Evolutionary conservation across 2,888 invertebrate species (phyloP), one percentile per base, ranked within the genome.

Genomic region (Ochlodes sylvanus): DNA sequence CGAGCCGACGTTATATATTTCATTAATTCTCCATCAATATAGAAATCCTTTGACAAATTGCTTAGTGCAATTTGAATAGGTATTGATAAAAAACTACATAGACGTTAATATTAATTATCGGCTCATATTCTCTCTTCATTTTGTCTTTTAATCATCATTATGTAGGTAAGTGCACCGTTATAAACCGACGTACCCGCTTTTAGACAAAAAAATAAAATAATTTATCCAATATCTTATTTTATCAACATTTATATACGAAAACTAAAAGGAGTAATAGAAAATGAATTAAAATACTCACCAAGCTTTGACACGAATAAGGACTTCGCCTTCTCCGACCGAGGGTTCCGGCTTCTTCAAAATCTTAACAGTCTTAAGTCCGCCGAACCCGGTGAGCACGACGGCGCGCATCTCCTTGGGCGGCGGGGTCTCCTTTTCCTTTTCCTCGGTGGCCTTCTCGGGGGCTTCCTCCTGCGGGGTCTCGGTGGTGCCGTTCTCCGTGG

Each of bases 371-470:
- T 97, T 97, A 72, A 97, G 94, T 54, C 97, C 97, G 50, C 98
- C 98, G 89, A 97, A 98, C 79, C 97, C 96, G 75, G 96, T 96
- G 77, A 98, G 95, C 73, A 97, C 96, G 77, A 98, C 95, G 68
- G 97, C 97, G 83, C 96, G 95, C 97, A 97, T 97, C 92, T 97
- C 97, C 88, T 97, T 97, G 75, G 96, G 95, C 76, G 95, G 94
- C 60, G 92, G 92, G 64, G 86, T 84, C 81, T 94, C 94, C 76
- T 94, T 94, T 75, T 94, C 94, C 72, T 94, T 94, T 73, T 94
- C 94, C 70, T 94, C 94, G 69, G 90, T 92, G 27, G 92, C 90
- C 79, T 93, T 94, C 72, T 94, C 94, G 32, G 94, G 94, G 52
- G 90, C 83, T 77, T 93, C 93, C 72, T 93, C 94, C 61, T 86